These are phyloP conservation scores for Nomada fabriciana DNA, from an alignment of 2,888 invertebrate species.

Conservation along the genomic window DNA sequence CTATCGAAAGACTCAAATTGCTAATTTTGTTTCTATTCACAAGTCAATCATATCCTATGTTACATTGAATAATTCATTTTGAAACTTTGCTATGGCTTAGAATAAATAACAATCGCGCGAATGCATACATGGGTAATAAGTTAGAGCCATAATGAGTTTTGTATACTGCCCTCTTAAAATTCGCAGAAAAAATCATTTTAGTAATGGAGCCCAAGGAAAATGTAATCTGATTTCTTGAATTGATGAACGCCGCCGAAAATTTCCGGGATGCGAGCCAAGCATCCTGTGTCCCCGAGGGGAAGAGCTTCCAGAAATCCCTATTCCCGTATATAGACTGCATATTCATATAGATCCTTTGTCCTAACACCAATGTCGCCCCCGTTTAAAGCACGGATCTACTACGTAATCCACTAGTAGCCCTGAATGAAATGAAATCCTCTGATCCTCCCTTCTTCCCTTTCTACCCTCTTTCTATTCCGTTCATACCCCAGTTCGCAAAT, in stretches of 20 bases:
- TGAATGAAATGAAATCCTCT: constrained; percentile 15
- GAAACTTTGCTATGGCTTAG: too few species aligned
- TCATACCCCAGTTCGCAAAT: background rate
- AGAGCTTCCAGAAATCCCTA: constrained; percentile 21
- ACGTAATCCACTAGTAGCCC: constrained; percentile 25
- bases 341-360: constrained; percentile 29
- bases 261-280: background rate
- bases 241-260: background rate
- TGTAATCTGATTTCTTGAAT: background rate
- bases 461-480: background rate
- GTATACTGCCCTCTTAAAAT: too few species aligned
- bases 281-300: background rate
- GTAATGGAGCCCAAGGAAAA: background rate
- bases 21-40: too few species aligned
- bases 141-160: too few species aligned
- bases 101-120: too few species aligned
- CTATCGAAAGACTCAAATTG: too few species aligned
- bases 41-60: too few species aligned
- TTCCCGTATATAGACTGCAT: constrained; percentile 19
- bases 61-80: too few species aligned
- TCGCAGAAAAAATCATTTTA: background rate
- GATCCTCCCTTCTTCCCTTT: background rate
- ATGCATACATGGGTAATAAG: too few species aligned
- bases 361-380: constrained; percentile 14
- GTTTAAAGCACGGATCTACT: constrained; percentile 27